A percentile compares a stretch with the other conserved stretches of the same genome.
Evolutionary conservation across 2,888 invertebrate genomes (phyloP).

Genomic region (Trichopoda pennipes): DNA sequence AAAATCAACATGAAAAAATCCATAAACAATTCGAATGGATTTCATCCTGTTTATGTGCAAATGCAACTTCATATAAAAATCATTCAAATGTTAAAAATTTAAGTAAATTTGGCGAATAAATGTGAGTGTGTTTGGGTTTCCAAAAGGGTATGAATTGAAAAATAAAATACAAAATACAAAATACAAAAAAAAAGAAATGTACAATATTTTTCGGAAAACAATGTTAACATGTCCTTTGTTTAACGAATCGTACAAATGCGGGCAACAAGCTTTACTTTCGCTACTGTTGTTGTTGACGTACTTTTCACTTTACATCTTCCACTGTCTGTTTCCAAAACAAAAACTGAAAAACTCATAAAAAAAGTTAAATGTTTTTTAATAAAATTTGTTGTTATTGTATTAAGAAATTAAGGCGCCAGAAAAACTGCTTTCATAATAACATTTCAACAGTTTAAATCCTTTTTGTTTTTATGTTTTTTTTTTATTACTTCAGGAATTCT

Average conservation of each 20-base stretch:
- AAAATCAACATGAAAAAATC: conserved; percentile 65
- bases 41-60: conserved; percentile 22
- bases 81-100: conserved; percentile 63
- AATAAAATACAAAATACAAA: too few relatives aligned
- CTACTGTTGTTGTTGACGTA: background rate
- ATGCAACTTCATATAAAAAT: conserved; percentile 68
- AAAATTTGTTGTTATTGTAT: conserved; percentile 59
- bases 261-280: conserved; percentile 72
- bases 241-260: conserved; percentile 81
- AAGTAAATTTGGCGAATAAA: conserved; percentile 68
- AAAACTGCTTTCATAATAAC: conserved; percentile 60
- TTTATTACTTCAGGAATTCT: background rate
- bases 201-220: conserved; percentile 52
- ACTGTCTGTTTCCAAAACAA: background rate
- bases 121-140: conserved; percentile 31
- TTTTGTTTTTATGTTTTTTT: conserved; percentile 4
- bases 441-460: conserved; percentile 63
- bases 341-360: conserved; percentile 66
- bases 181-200: conserved; percentile 14
- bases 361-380: conserved; percentile 67
- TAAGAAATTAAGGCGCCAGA: conserved; percentile 66
- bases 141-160: conserved; percentile 20
- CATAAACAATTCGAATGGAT: conserved; percentile 58
- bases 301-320: background rate
- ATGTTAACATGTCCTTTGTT: conserved; percentile 80